These are phyloP conservation scores for Petrosia ficiformis DNA, from an alignment of 37 sponge, comb jelly and placozoan genomes.

Conservation along the genomic window DNA sequence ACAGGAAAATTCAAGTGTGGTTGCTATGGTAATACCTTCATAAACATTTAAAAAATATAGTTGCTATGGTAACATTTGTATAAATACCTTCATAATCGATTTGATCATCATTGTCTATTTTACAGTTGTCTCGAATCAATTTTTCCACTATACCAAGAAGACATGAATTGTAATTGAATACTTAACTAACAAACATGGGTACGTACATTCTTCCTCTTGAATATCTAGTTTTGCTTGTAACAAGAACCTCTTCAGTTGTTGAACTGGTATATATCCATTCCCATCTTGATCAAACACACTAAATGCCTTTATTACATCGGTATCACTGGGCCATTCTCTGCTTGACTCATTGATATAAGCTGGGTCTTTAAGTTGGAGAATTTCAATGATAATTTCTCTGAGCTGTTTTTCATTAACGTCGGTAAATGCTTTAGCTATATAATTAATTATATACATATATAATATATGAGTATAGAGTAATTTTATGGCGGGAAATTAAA, in stretches of 20 bases:
- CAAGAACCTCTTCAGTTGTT: conserved; percentile 64
- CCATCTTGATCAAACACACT: conserved; percentile 75
- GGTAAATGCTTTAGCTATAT: no score
- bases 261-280: conserved; percentile 56
- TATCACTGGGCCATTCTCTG: conserved; percentile 60
- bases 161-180: background rate
- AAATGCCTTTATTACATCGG: conserved; percentile 53
- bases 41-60: no score
- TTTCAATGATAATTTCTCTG: background rate
- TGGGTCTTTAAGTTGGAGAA: no score
- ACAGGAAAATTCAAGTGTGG: no score
- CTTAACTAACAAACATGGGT: background rate
- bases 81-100: conserved; percentile 65
- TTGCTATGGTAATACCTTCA: no score
- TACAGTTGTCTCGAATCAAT: conserved; percentile 52
- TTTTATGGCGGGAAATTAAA: no score
- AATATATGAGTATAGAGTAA: no score
- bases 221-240: conserved; percentile 44
- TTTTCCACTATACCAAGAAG: conserved; percentile 38
- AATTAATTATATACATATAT: no score
- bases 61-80: no score
- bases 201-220: conserved; percentile 41
- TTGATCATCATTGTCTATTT: conserved; percentile 59
- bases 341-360: background rate
- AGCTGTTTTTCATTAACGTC: no score